Conservation (phyloP, 1,140 invertebrate species). For the Pomacea maculata region DNA sequence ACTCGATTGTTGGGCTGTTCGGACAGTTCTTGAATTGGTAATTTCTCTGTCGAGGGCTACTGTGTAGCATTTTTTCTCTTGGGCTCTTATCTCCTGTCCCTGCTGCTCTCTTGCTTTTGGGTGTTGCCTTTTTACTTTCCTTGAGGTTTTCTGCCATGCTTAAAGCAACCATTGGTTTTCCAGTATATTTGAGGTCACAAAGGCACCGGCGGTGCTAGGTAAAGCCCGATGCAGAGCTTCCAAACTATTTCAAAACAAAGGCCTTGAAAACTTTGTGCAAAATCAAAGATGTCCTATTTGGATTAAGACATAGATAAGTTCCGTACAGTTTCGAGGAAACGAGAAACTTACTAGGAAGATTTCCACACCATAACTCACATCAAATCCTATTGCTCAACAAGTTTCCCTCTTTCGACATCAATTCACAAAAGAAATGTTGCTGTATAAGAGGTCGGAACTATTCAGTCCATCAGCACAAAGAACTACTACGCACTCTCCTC, state of each 20-base stretch:
- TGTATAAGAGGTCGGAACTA: no score
- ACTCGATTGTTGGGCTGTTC: not conserved
- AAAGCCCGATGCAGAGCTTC: slow-evolving; percentile 5
- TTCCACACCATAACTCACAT: no score
- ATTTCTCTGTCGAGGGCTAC: not conserved
- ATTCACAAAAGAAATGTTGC: no score
- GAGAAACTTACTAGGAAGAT: no score
- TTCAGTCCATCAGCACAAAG: no score
- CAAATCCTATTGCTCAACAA: no score
- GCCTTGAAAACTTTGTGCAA: not conserved
- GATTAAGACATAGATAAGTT: no score
- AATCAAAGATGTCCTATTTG: no score
- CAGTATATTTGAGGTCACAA: not conserved
- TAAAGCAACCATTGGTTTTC: not conserved
- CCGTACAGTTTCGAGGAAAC: no score
- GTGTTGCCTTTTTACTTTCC: not conserved
- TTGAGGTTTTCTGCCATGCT: slow-evolving; percentile 10
- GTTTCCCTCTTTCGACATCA: no score
- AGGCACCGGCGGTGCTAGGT: slow-evolving; percentile 14
- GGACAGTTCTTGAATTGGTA: not conserved
- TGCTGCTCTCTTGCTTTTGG: slow-evolving; percentile 10
- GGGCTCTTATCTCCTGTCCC: slow-evolving; percentile 1
- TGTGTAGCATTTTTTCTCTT: not conserved
- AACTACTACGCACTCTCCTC: no score
- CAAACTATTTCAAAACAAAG: not conserved